Percentiles rank a stretch among this genome's conserved stretches.
phyloP scores from a whole-genome alignment of 1,140 invertebrate species.

The Drosophila navojoa region DNA sequence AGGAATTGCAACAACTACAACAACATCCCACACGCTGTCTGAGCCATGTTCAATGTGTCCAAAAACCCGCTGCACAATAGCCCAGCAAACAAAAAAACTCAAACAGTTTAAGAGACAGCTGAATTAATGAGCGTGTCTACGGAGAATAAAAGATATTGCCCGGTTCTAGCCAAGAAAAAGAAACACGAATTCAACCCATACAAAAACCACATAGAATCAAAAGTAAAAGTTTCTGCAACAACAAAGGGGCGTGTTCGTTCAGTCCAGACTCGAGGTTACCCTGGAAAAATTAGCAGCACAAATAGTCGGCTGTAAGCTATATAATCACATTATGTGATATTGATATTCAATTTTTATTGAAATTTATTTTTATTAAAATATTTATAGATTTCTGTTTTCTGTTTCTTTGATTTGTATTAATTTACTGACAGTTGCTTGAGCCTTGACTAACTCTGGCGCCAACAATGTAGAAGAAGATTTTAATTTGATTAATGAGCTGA shows the following conservation, averaged over 20 bases:
- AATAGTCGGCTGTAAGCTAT: too few species aligned
- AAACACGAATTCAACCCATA: neutral
- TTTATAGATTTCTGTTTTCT: neutral
- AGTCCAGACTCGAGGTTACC: neutral
- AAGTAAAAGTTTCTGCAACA: conserved; percentile 44
- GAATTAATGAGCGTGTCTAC: conserved; percentile 54
- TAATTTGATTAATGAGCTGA: too few species aligned
- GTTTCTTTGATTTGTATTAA: too few species aligned
- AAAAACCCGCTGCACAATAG: conserved; percentile 48
- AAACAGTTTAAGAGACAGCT: conserved; percentile 36
- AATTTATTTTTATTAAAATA: neutral
- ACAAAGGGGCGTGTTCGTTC: neutral
- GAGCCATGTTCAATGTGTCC: conserved; percentile 24
- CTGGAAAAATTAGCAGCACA: neutral
- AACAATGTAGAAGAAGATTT: too few species aligned
- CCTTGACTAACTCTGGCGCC: too few species aligned
- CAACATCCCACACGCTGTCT: conserved; percentile 12
- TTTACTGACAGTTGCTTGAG: too few species aligned
- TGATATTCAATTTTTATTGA: too few species aligned
- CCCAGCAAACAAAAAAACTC: neutral
- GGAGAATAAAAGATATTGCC: conserved; percentile 39
- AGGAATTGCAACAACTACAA: conserved; percentile 17
- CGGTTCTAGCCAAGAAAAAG: conserved; percentile 17
- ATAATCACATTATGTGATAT: too few species aligned
- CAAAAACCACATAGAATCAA: conserved; percentile 4